Conservation (phyloP, 2,888 invertebrate genomes). For the Thera obeliscata region DNA sequence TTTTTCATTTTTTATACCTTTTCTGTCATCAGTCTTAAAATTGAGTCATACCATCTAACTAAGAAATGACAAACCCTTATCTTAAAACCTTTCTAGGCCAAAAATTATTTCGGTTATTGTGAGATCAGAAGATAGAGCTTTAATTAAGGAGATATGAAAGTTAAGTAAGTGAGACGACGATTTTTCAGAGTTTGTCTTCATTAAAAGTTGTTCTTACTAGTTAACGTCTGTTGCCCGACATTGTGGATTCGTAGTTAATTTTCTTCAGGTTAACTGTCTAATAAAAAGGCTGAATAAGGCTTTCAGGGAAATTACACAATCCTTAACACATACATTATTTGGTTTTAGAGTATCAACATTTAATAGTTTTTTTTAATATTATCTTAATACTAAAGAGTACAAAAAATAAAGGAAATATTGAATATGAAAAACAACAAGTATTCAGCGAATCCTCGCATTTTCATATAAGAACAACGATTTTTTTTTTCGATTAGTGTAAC, state of each 20-base stretch:
- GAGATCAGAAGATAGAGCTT: constrained; percentile 54
- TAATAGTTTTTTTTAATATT: constrained; percentile 82
- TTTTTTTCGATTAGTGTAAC: constrained; percentile 78
- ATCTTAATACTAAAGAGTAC: constrained; percentile 84
- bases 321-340: constrained; percentile 78
- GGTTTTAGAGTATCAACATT: constrained; percentile 84
- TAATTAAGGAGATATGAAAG: constrained; percentile 56
- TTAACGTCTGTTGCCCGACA: constrained; percentile 48
- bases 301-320: constrained; percentile 82
- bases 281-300: constrained; percentile 83
- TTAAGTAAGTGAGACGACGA: constrained; percentile 60
- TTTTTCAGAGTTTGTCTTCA: constrained; percentile 44
- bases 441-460: constrained; percentile 79
- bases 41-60: constrained; percentile 84
- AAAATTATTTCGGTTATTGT: constrained; percentile 63
- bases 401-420: constrained; percentile 85
- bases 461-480: constrained; percentile 83
- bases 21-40: constrained; percentile 85
- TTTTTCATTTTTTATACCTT: constrained; percentile 60
- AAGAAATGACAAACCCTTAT: constrained; percentile 80
- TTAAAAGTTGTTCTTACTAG: constrained; percentile 45
- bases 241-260: constrained; percentile 51
- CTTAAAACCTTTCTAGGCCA: constrained; percentile 77
- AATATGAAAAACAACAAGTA: constrained; percentile 84
- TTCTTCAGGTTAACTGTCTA: constrained; percentile 65